phyloP scores from a whole-genome alignment of 1,140 invertebrate species.

The Eumaeus atala region DNA sequence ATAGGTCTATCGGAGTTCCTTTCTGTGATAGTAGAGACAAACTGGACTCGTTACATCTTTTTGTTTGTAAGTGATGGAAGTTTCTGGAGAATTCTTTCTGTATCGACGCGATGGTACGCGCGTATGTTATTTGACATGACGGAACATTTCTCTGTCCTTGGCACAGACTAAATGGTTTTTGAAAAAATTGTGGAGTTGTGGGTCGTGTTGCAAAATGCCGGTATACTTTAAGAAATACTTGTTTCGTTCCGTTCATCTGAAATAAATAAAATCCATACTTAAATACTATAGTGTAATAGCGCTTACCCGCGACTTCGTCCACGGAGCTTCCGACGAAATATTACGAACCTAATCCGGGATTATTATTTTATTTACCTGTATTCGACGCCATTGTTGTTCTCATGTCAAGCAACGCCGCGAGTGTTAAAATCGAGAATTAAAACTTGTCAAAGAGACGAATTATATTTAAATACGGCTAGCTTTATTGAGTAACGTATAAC shows the following conservation, averaged over 20 bases:
- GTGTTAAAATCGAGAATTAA: no score
- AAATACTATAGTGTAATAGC: background rate
- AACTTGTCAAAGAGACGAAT: no score
- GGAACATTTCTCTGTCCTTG: background rate
- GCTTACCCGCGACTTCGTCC: no score
- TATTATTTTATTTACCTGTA: no score
- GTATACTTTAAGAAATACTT: background rate
- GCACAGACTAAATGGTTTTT: background rate
- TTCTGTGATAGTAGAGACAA: background rate
- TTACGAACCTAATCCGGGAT: no score
- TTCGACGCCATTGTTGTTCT: no score
- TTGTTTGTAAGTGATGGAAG: conserved; percentile 32
- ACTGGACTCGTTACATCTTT: conserved; percentile 19
- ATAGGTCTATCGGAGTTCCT: conserved; percentile 22
- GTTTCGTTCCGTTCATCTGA: background rate
- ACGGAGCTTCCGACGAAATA: no score
- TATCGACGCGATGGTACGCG: conserved; percentile 17
- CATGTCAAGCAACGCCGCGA: no score
- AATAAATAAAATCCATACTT: background rate
- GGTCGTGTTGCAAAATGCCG: background rate
- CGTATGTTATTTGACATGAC: background rate
- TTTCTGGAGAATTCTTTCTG: conserved; percentile 18
- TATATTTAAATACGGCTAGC: no score
- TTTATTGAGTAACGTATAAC: no score
- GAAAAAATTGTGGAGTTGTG: background rate